Evolutionary conservation across 2,797 vertebrate genomes (phyloP), one percentile per base, ranked within the genome.

Genomic region (Xiphophorus birchmanni): DNA sequence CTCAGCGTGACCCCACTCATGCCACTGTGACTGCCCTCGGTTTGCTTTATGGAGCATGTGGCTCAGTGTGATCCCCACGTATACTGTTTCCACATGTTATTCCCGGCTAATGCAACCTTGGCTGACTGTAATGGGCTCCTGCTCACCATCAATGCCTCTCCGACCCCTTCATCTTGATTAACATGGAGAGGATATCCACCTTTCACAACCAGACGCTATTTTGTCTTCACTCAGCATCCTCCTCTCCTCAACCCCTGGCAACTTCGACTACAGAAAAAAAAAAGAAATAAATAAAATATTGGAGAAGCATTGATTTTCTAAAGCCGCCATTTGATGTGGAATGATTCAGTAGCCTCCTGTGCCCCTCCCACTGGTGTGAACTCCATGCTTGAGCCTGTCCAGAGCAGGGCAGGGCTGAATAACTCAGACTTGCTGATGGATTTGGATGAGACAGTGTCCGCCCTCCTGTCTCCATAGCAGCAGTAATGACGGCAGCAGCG

Each of bases 401-500:
- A 84, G 74, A 88, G 84, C 84, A 81, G 86, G 81, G 86, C 90
- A 86, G 84, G 87, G 84, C 82, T 94, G 93, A 92, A 94, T 94
- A 94, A 94, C 92, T 95, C 93, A 94, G 90, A 90, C 84, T 88
- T 58, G 83, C 89, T 91, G 94, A 93, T 94, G 91, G 89, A 84
- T 95, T 93, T 88, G 92, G 91, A 88, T 89, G 92, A 92, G 91
- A 93, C 92, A 87, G 90, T 89, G 90, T 89, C 90, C 87, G 77
- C 92, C 94, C 91, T 94, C 89, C 87, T 86, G 91, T 94, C 92
- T 92, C 93, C 88, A 92, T 89, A 90, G 91, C 81, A 87, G 91
- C 87, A 15, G 86, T 94, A 95, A 95, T 95, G 90, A 95, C 92
- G 93, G 94, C 92, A 92, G 90, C 90, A 85, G 90, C 77, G 78